phyloP scores from a whole-genome alignment of 1,140 invertebrate species.

The Drosophila varians region DNA sequence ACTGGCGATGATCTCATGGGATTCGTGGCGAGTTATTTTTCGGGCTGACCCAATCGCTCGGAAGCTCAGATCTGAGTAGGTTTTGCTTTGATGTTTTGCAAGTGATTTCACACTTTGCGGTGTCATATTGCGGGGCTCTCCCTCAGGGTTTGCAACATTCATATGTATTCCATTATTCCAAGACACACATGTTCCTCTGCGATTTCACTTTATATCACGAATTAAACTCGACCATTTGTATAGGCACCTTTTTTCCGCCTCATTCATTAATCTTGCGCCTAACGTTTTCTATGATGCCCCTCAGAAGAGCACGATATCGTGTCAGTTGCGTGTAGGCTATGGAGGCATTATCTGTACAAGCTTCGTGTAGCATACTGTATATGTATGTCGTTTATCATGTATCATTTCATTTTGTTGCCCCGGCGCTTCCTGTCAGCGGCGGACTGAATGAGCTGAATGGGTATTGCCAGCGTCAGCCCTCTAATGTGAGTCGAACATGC shows the following conservation, averaged over 20 bases:
- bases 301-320: slow-evolving; percentile 15
- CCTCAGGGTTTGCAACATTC: background rate
- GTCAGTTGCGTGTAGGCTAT: slow-evolving; percentile 47
- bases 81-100: background rate
- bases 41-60: background rate
- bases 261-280: slow-evolving; percentile 2
- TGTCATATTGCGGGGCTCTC: background rate
- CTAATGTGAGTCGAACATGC: slow-evolving; percentile 74
- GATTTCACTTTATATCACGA: slow-evolving; percentile 2
- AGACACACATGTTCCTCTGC: background rate
- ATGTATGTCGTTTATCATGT: slow-evolving; percentile 52
- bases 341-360: slow-evolving; percentile 50
- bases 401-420: slow-evolving; percentile 53
- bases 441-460: slow-evolving; percentile 12
- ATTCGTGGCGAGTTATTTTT: slow-evolving; percentile 1
- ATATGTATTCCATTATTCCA: too few species aligned
- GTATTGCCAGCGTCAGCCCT: slow-evolving; percentile 17
- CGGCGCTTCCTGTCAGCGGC: slow-evolving; percentile 55
- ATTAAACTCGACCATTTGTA: background rate
- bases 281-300: slow-evolving; percentile 21
- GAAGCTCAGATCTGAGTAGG: background rate
- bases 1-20: slow-evolving; percentile 34
- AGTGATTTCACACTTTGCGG: slow-evolving; percentile 2
- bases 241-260: background rate
- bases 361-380: slow-evolving; percentile 24